Evolutionary conservation across 2,797 vertebrate genomes (phyloP).

Genomic region (Enteromius paludinosus): DNA sequence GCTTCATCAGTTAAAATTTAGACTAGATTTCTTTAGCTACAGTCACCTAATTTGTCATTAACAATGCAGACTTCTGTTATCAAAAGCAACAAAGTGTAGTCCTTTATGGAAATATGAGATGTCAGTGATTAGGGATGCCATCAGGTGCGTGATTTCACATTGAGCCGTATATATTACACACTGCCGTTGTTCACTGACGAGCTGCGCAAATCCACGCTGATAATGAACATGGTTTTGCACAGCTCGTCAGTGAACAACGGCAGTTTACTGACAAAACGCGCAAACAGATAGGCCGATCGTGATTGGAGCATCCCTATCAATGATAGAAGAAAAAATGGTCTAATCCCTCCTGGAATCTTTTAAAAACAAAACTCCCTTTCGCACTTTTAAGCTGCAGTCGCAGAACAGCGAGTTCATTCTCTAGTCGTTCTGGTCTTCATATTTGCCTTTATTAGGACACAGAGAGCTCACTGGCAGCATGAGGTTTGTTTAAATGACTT

Average conservation of each 20-base stretch:
- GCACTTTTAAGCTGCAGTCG: neutral
- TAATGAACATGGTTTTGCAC: too few relatives aligned
- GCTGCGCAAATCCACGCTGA: too few relatives aligned
- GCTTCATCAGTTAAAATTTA: neutral
- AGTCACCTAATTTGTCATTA: neutral
- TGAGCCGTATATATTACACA: too few relatives aligned
- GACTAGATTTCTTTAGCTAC: too few relatives aligned
- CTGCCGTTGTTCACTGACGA: too few relatives aligned
- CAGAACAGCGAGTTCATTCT: conserved; percentile 8
- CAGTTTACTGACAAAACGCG: too few relatives aligned
- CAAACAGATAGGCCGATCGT: too few relatives aligned
- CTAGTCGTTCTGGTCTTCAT: conserved; percentile 3
- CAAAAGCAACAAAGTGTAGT: neutral
- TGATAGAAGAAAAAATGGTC: too few relatives aligned
- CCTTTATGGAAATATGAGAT: neutral
- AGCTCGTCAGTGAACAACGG: too few relatives aligned
- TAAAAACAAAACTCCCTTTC: neutral
- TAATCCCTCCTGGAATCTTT: neutral
- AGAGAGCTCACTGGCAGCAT: conserved; percentile 26
- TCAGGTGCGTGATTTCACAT: too few relatives aligned
- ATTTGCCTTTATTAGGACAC: conserved; percentile 60
- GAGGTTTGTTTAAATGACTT: conserved; percentile 48
- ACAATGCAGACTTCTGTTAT: neutral
- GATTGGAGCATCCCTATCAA: too few relatives aligned
- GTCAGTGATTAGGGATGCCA: too few relatives aligned